Percentiles rank a stretch among this genome's conserved stretches.
phyloP scores from a whole-genome alignment of 2,113 vertebrate genomes.

The Lampris incognitus region DNA sequence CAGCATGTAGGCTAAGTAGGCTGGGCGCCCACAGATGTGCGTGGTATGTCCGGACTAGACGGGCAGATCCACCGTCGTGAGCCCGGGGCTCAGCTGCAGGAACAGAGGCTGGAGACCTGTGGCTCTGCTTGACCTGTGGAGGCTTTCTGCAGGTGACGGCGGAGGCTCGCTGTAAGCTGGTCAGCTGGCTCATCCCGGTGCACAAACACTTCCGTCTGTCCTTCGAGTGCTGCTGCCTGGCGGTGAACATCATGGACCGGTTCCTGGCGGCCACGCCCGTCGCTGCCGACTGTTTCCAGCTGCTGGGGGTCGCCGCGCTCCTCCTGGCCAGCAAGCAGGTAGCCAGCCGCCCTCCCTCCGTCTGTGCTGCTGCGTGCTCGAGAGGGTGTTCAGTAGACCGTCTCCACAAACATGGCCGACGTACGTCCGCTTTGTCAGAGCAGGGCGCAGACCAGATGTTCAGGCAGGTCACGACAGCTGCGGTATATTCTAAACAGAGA shows the following conservation, averaged over 20 bases:
- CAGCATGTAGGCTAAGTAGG: no score
- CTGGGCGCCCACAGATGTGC: no score
- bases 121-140: background rate
- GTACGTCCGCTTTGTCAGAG: no score
- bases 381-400: background rate
- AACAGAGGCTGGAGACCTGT: background rate
- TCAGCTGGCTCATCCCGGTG: conserved; percentile 94
- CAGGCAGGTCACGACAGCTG: no score
- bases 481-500: no score
- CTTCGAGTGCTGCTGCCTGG: conserved; percentile 92
- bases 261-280: conserved; percentile 90
- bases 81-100: no score
- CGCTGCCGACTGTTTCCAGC: conserved; percentile 94
- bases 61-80: no score
- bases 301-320: conserved; percentile 91
- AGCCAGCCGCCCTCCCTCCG: no score
- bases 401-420: no score
- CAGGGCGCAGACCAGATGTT: no score
- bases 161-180: conserved; percentile 89
- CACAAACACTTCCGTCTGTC: conserved; percentile 87
- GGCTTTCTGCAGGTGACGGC: conserved; percentile 84
- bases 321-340: conserved; percentile 95
- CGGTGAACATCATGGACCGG: conserved; percentile 92
- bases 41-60: no score
- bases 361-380: background rate